Evolutionary conservation across 2,888 invertebrate genomes (phyloP), one percentile per base, ranked within the genome.

Genomic region (Smittia sp.): DNA sequence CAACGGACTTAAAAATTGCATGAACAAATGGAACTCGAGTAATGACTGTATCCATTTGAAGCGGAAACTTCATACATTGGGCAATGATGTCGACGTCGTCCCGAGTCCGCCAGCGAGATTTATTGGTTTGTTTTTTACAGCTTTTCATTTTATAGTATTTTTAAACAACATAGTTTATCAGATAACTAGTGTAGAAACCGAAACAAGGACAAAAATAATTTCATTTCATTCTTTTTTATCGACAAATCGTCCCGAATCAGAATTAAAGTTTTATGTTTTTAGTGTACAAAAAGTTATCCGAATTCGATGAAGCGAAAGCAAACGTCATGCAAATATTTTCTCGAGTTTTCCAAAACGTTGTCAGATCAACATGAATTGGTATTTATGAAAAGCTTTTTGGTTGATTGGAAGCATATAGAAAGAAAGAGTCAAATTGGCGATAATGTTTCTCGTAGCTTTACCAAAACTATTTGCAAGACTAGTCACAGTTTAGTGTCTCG

Each of bases 41-140:
- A 68, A 68, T 24, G 68, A 68, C 68, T 68, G 68, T 68, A 41
- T 68, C 46, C 68, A 68, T 68, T 68, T 68, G 15, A 68, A 68
- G 18, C 41, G 41, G 68, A 41, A 6, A 46, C 46, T 66, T 27
- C 66, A 66, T 38, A 38, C 68, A 6, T 39, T 41, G 46, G 41
- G 22, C 41, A 46, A 68, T 68, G 68, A 68, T 68, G 68, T 68
- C 68, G 22, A 13, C 24, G 24, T 46, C 68, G 41, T 66, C n/a
- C 66, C 27, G 66, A 39, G 38, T 20, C 67, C 70, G 67, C 73
- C 74, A 75, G 75, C 75, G 74, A 76, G 76, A 75, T 74, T 75
- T 73, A 75, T 76, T 79, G 82, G 82, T 82, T 82, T 79, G 82
- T 82, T 80, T 78, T 78, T 74, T 62, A 38, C 68, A 74, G 68